phyloP scores from a whole-genome alignment of 1,140 invertebrate species.

The Stratiolaelaps scimitus region DNA sequence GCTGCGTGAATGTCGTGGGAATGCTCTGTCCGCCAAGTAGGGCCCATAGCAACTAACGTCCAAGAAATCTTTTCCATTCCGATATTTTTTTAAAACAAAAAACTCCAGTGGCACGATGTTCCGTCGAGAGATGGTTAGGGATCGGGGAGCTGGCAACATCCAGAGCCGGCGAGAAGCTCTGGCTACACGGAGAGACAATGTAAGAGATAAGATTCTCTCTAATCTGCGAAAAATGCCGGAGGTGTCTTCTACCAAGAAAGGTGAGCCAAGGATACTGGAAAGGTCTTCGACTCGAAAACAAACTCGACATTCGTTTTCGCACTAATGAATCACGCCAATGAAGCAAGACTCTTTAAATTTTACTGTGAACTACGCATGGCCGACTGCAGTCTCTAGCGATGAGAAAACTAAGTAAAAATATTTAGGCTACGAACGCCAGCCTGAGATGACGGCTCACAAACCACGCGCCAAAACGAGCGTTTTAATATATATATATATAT shows the following conservation, averaged over 20 bases:
- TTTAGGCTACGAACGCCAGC: too few relatives aligned
- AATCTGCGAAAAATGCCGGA: background rate
- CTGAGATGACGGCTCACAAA: too few relatives aligned
- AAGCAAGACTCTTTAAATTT: too few relatives aligned
- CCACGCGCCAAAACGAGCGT: too few relatives aligned
- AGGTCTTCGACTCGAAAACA: background rate
- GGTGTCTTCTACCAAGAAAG: background rate
- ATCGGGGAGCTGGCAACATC: background rate
- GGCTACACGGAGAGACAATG: constrained; percentile 2
- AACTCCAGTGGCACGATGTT: background rate
- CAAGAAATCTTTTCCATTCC: background rate
- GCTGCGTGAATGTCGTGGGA: background rate
- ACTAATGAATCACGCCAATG: too few relatives aligned
- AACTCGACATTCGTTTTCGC: too few relatives aligned
- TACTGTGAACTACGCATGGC: too few relatives aligned
- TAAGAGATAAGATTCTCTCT: background rate
- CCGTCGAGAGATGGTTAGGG: constrained; percentile 1
- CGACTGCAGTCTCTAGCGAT: too few relatives aligned
- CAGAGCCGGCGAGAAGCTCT: background rate
- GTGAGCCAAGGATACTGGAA: background rate
- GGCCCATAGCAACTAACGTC: background rate
- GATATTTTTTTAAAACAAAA: background rate
- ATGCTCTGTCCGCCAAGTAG: background rate
- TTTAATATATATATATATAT: too few relatives aligned
- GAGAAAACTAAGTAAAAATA: too few relatives aligned